Evolutionary conservation across 1,140 invertebrate species (phyloP), one percentile per base, ranked within the genome.

Genomic region (Lineus longissimus): DNA sequence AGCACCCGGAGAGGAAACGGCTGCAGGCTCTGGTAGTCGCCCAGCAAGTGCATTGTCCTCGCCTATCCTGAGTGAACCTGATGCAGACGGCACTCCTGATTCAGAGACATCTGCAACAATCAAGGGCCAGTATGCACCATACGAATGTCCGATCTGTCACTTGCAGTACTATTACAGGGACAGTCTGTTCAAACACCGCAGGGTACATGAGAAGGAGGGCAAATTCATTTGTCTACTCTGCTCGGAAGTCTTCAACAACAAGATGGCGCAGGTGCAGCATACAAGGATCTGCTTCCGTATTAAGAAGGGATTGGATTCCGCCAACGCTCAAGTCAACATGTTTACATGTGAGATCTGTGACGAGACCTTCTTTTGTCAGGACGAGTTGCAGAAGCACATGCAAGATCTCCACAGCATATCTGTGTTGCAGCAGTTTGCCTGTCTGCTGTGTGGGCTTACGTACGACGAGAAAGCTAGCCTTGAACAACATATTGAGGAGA

Each of bases 391-490:
- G 11, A 54, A 55, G 27, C 74, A 76, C 62, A 66, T 65, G 2
- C 68, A 70, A 36, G 51, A 64, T 9, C 58, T 68, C 47, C 64
- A 64, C 67, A 59, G 61, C n/a, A 51, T 27, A 6, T 27, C 47
- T 51, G 47, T 51, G 9, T 27, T 27, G 19, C 19, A 51, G 31
- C 62, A 60, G 47, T 68, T 71, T 56, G 67, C 73, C 0, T 81
- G 79, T 66, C 73, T 74, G 58, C 62, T 76, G 6, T 81, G 78
- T 67, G 73, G 75, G 4, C 55, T 69, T n/a, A 73, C 70, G 1
- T 78, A 77, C 61, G 62, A 68, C n/a, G 65, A 70, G 7, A 57
- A 69, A 33, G 62, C 65, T 15, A 66, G 56, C 43, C 63, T 78
- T 6, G 55, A 69, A 22, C 62, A 65, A 15, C 78, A 81, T 61